phyloP scores from a whole-genome alignment of 2,888 invertebrate genomes.

The Pimpla rufipes region DNA sequence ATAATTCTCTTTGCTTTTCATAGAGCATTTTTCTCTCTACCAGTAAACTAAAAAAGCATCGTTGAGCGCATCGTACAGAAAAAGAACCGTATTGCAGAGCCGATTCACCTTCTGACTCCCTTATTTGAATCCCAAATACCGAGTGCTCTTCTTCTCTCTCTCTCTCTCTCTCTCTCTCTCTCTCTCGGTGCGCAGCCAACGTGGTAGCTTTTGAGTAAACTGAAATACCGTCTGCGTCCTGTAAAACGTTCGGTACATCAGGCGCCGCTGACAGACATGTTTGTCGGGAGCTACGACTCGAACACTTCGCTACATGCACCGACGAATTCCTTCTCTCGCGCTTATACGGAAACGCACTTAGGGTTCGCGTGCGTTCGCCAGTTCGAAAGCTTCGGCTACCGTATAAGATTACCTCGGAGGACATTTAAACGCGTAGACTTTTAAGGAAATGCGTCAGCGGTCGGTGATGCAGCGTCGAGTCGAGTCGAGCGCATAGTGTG shows the following conservation, averaged over 20 bases:
- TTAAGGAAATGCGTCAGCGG: conserved; percentile 29
- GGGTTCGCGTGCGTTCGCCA: not conserved
- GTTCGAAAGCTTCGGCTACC: conserved; percentile 25
- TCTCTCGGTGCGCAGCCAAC: not conserved
- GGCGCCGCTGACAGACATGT: conserved; percentile 9
- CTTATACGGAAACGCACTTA: conserved; percentile 50
- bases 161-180: not conserved
- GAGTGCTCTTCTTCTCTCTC: not conserved
- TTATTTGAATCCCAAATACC: conserved; percentile 17
- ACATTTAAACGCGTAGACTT: conserved; percentile 25
- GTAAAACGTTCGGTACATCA: conserved; percentile 1
- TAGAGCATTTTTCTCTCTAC: no score
- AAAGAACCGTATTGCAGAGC: not conserved
- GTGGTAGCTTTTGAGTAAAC: not conserved
- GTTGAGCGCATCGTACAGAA: not conserved
- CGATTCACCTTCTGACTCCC: not conserved
- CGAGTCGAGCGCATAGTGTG: not conserved
- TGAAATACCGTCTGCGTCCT: not conserved
- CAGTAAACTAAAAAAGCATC: not conserved
- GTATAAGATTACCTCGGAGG: conserved; percentile 23
- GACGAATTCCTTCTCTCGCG: conserved; percentile 35
- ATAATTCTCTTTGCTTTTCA: not conserved
- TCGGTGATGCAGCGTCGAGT: not conserved
- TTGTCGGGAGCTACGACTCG: not conserved
- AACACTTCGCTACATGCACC: conserved; percentile 9